Evolutionary conservation across 2,888 invertebrate species (phyloP).

Genomic region (Pheosia tremula): DNA sequence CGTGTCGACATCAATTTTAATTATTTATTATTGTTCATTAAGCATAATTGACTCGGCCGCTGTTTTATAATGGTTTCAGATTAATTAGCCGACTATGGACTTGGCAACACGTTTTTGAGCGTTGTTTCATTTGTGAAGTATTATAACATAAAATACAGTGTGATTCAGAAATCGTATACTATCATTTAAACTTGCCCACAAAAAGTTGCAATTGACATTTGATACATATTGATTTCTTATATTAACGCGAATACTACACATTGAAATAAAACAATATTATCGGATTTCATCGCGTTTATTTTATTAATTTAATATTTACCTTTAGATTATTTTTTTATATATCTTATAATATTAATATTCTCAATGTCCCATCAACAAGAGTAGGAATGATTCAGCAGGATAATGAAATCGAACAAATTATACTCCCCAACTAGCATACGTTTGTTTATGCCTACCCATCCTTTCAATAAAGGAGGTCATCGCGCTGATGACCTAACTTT

Average conservation of each 20-base stretch:
- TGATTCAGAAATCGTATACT: too few relatives aligned
- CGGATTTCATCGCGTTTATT: too few relatives aligned
- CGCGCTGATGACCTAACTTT: conserved; percentile 52
- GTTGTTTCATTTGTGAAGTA: background rate
- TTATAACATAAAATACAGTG: background rate
- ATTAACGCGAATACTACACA: too few relatives aligned
- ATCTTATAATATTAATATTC: too few relatives aligned
- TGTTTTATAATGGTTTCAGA: conserved; percentile 29
- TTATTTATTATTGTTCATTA: conserved; percentile 56
- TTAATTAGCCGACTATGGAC: conserved; percentile 16
- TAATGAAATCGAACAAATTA: background rate
- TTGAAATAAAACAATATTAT: too few relatives aligned
- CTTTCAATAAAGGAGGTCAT: conserved; percentile 52
- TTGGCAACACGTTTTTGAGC: conserved; percentile 1
- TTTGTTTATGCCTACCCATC: conserved; percentile 13
- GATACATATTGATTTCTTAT: too few relatives aligned
- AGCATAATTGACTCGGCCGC: conserved; percentile 44
- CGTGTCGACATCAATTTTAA: conserved; percentile 64
- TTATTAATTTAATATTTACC: too few relatives aligned
- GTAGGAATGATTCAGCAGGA: background rate
- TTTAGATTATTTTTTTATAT: too few relatives aligned
- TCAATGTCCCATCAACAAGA: background rate
- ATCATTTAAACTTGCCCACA: too few relatives aligned
- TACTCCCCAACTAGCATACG: background rate
- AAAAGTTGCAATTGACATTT: too few relatives aligned